A percentile compares a stretch with the other conserved stretches of the same genome.
These are phyloP conservation scores for Drosophila neonasuta DNA, from an alignment of 2,888 invertebrate species.

Conservation along the genomic window DNA sequence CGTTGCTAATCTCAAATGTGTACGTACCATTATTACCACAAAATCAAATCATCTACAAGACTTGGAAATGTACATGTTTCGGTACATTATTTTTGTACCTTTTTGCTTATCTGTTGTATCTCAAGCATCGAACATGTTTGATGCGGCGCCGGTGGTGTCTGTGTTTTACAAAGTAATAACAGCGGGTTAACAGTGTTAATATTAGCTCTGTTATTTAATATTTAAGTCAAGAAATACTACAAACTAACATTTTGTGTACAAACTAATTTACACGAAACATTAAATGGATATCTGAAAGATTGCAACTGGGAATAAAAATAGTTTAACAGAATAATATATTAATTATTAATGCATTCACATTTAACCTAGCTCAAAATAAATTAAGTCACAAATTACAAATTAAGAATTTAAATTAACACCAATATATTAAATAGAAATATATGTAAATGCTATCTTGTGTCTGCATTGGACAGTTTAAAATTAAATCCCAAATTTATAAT, in stretches of 20 bases:
- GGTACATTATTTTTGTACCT: conserved; percentile 41
- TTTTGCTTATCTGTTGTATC: conserved; percentile 25
- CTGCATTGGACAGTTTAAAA: too few relatives aligned
- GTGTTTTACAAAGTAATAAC: conserved; percentile 17
- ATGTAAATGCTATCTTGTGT: too few relatives aligned
- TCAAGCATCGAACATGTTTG: conserved; percentile 45
- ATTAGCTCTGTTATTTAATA: background rate
- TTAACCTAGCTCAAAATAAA: too few relatives aligned
- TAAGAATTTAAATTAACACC: too few relatives aligned
- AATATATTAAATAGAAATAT: too few relatives aligned
- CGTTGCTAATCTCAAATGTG: conserved; percentile 5
- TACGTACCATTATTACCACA: background rate
- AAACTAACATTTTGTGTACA: background rate
- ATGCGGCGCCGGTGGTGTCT: conserved; percentile 10
- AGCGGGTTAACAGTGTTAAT: conserved; percentile 11
- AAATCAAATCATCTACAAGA: conserved; percentile 20
- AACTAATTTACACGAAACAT: too few relatives aligned
- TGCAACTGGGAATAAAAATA: too few relatives aligned
- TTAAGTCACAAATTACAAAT: too few relatives aligned
- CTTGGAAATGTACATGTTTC: conserved; percentile 16
- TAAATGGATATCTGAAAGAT: too few relatives aligned
- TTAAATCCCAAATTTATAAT: too few relatives aligned
- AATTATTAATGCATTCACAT: too few relatives aligned
- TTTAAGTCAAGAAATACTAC: background rate
- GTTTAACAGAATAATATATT: too few relatives aligned